These are phyloP conservation scores for Apostichopus parvimensis DNA, from an alignment of 35 echinoderm and acorn worm species.

Conservation along the genomic window DNA sequence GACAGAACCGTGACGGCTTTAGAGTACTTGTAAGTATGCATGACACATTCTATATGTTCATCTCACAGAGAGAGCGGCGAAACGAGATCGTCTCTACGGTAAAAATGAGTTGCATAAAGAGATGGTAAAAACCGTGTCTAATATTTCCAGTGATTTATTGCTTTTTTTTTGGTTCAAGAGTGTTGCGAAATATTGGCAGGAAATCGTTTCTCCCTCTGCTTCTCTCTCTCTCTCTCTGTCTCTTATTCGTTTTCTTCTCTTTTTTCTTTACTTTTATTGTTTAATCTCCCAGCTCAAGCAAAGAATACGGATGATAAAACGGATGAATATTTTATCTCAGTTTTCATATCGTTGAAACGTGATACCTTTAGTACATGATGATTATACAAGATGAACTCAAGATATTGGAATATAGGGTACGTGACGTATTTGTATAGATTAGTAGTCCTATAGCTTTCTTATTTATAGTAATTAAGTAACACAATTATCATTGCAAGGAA, in stretches of 20 bases:
- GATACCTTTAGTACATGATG: not conserved
- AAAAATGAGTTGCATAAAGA: constrained; percentile 6
- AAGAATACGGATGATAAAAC: not conserved
- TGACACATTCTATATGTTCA: constrained; percentile 5
- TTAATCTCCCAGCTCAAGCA: not conserved
- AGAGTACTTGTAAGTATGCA: not conserved
- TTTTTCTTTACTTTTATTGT: not conserved
- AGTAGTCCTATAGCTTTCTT: too few relatives aligned
- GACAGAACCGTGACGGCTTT: constrained; percentile 4
- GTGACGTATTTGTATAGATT: too few relatives aligned
- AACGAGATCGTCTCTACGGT: not conserved
- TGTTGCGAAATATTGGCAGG: constrained; percentile 3
- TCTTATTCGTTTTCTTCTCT: not conserved
- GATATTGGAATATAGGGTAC: not conserved
- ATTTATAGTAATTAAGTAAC: too few relatives aligned
- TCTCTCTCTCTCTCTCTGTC: not conserved
- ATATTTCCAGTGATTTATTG: constrained; percentile 1
- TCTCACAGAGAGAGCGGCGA: not conserved
- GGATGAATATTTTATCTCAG: not conserved
- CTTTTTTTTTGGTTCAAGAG: not conserved
- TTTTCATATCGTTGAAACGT: not conserved
- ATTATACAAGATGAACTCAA: not conserved
- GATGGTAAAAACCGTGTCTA: not conserved
- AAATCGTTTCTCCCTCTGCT: not conserved
- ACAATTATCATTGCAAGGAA: too few relatives aligned